Conservation (phyloP, 2,888 invertebrate genomes). For the Nipponacmea schrenckii region DNA sequence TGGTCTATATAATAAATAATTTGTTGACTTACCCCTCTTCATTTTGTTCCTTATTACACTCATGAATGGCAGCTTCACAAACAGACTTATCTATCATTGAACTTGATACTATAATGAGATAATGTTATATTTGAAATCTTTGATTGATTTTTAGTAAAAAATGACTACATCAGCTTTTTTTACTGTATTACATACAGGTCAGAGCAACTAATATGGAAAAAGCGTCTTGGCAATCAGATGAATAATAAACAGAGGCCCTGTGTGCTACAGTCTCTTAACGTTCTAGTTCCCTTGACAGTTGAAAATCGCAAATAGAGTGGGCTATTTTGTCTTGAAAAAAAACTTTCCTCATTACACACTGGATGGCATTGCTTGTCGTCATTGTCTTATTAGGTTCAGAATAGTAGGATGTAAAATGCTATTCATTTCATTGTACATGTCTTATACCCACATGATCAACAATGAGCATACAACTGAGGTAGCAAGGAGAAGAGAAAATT, state of each 20-base stretch:
- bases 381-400: not conserved
- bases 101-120: conserved; percentile 44
- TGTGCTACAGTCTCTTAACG: no score
- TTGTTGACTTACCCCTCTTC: conserved; percentile 51
- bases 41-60: conserved; percentile 67
- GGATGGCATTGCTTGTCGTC: not conserved
- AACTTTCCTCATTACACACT: not conserved
- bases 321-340: not conserved
- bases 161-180: no score
- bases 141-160: no score
- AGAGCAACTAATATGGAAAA: no score
- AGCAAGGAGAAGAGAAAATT: not conserved
- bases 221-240: no score
- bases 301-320: not conserved
- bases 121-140: no score
- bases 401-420: not conserved
- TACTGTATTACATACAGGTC: no score
- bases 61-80: conserved; percentile 80
- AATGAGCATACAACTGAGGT: no score
- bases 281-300: not conserved
- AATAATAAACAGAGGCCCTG: no score
- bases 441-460: no score
- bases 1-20: no score
- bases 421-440: not conserved
- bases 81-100: conserved; percentile 77